phyloP scores from a whole-genome alignment of 2,888 invertebrate genomes.

The Polydrusus cervinus region DNA sequence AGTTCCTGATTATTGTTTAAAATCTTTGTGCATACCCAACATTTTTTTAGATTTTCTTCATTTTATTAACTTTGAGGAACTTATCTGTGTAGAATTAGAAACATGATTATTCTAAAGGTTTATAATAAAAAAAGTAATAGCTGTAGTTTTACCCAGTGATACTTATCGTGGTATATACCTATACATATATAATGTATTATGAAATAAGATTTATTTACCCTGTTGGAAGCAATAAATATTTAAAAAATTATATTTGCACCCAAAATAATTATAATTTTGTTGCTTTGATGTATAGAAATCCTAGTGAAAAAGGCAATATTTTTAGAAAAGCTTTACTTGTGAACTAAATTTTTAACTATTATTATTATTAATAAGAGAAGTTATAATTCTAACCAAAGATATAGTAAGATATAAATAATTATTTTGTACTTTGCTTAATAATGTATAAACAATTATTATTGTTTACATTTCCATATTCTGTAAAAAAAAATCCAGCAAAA shows the following conservation, averaged over 20 bases:
- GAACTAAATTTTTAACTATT: conserved; percentile 4
- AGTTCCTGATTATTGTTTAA: no score
- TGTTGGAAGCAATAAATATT: background rate
- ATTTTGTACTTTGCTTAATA: background rate
- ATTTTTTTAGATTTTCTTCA: background rate
- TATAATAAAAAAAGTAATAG: background rate
- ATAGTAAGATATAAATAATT: background rate
- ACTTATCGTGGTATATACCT: background rate
- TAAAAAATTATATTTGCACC: background rate
- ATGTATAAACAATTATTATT: no score
- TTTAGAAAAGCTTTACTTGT: conserved; percentile 23
- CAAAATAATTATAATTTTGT: background rate
- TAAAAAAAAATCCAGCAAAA: no score
- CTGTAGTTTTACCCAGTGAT: conserved; percentile 4
- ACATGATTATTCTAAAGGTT: background rate
- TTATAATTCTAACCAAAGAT: conserved; percentile 25
- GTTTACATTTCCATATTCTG: no score
- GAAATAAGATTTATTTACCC: background rate
- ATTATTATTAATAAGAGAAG: conserved; percentile 2
- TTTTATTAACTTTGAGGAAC: background rate
- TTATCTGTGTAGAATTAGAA: background rate
- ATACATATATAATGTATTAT: background rate
- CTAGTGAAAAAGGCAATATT: conserved; percentile 17
- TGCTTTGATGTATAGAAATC: conserved; percentile 12
- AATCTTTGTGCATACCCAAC: no score